A percentile compares a stretch with the other conserved stretches of the same genome.
Conservation (phyloP, 2,888 invertebrate genomes). For the Rhamphomyia laevipes region DNA sequence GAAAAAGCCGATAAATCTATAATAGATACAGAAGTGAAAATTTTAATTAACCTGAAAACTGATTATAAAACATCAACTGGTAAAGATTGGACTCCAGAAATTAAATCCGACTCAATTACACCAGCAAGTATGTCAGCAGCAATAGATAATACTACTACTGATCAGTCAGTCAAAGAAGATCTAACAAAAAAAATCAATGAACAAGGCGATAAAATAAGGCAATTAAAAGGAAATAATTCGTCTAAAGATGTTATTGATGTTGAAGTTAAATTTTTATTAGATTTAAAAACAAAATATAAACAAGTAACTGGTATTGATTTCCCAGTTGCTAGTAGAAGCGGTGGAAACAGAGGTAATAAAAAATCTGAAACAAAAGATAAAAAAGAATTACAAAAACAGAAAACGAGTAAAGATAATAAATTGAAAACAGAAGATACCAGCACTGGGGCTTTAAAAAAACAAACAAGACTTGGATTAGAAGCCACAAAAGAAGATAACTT, state of each 20-base stretch:
- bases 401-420: constrained; percentile 21
- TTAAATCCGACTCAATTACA: constrained; percentile 13
- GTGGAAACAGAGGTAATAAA: constrained; percentile 22
- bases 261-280: constrained; percentile 41
- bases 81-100: constrained; percentile 37
- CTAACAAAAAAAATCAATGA: constrained; percentile 41
- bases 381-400: constrained; percentile 26
- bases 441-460: constrained; percentile 59
- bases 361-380: constrained; percentile 25
- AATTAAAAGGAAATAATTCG: constrained; percentile 41
- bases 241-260: constrained; percentile 39
- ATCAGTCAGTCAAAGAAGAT: constrained; percentile 18
- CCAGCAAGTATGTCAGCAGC: constrained; percentile 13
- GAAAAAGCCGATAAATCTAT: constrained; percentile 42
- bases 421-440: constrained; percentile 36
- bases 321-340: constrained; percentile 34
- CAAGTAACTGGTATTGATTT: constrained; percentile 40
- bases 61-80: constrained; percentile 45
- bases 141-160: constrained; percentile 19
- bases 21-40: constrained; percentile 39
- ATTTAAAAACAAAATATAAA: constrained; percentile 53
- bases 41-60: constrained; percentile 45
- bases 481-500: constrained; percentile 86
- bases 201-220: constrained; percentile 49
- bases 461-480: constrained; percentile 87